Evolutionary conservation across 2,888 invertebrate genomes (phyloP).

Genomic region (Hermodice carunculata): DNA sequence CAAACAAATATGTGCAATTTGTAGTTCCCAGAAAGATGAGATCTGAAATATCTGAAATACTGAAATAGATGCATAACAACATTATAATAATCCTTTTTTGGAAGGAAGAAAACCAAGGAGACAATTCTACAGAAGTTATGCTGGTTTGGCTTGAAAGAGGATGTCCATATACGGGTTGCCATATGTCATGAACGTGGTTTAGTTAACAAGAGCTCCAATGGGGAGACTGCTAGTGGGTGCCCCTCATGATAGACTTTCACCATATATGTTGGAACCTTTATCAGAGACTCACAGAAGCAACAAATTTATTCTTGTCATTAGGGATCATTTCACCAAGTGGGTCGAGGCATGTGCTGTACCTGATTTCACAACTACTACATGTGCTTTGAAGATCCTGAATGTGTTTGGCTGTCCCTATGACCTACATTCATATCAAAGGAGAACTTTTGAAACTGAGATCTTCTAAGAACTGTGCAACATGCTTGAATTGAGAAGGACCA

Average conservation of each 20-base stretch:
- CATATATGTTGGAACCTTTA: slow-evolving; percentile 8
- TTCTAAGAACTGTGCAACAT: neutral
- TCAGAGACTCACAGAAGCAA: slow-evolving; percentile 3
- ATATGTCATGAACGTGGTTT: no score
- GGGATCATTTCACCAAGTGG: slow-evolving; percentile 19
- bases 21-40: no score
- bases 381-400: neutral
- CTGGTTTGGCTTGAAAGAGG: no score
- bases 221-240: slow-evolving; percentile 20
- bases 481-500: slow-evolving; percentile 18
- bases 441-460: neutral
- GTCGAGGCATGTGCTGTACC: slow-evolving; percentile 7
- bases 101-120: no score
- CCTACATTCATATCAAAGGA: neutral
- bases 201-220: slow-evolving; percentile 16
- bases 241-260: slow-evolving; percentile 15
- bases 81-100: no score
- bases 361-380: neutral
- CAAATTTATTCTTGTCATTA: slow-evolving; percentile 14
- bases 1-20: no score
- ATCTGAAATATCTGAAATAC: no score
- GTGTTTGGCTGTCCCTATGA: neutral
- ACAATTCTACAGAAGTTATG: no score
- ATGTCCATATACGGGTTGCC: no score
- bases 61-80: no score